A percentile compares a stretch with the other conserved stretches of the same genome.
Conservation (phyloP, 2,888 invertebrate genomes). For the Drosophila kanekoi region DNA sequence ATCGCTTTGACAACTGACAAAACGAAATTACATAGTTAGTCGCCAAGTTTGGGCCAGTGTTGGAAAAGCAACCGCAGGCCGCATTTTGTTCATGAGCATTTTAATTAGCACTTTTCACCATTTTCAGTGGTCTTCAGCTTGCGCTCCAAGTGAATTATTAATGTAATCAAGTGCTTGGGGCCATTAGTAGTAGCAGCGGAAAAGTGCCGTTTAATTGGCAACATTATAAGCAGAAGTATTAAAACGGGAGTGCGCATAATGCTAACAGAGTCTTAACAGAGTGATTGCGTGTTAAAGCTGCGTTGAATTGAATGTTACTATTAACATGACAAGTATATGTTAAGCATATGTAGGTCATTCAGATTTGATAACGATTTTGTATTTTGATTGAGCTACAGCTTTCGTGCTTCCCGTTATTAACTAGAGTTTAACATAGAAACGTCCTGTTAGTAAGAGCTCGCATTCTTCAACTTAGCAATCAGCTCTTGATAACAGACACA, state of each 20-base stretch:
- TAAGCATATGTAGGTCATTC: too few relatives aligned
- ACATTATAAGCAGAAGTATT: not conserved
- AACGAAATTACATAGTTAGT: constrained; percentile 43
- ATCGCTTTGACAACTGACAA: constrained; percentile 44
- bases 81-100: constrained; percentile 35
- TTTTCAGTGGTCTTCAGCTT: not conserved
- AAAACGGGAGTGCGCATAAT: not conserved
- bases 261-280: not conserved
- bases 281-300: too few relatives aligned
- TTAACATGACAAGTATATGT: too few relatives aligned
- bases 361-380: too few relatives aligned
- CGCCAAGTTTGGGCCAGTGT: constrained; percentile 18
- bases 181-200: constrained; percentile 1
- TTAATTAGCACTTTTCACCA: constrained; percentile 44
- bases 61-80: constrained; percentile 12
- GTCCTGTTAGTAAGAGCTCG: too few relatives aligned
- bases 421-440: too few relatives aligned
- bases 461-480: too few relatives aligned
- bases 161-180: constrained; percentile 2
- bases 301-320: too few relatives aligned
- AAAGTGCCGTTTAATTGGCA: constrained; percentile 15
- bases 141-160: constrained; percentile 12
- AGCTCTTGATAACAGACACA: too few relatives aligned
- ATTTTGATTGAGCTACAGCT: too few relatives aligned
- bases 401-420: too few relatives aligned